These are phyloP conservation scores for Calliscelio sp. DNA, from an alignment of 2,888 invertebrate genomes.

Conservation along the genomic window DNA sequence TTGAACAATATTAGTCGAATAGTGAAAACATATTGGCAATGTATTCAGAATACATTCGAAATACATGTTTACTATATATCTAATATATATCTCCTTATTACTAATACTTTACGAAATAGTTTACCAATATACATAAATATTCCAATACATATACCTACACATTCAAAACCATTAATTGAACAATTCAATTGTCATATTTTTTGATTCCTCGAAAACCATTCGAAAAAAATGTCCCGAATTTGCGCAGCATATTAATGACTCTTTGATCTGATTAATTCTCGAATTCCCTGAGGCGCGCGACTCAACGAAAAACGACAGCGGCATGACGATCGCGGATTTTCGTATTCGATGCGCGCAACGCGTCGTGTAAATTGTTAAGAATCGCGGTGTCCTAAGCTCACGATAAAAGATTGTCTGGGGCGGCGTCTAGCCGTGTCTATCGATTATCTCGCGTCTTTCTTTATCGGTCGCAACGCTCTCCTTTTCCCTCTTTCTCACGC, in stretches of 20 bases:
- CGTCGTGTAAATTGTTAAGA: constrained; percentile 81
- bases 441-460: constrained; percentile 85
- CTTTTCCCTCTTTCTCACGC: constrained; percentile 66
- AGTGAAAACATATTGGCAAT: no score
- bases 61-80: no score
- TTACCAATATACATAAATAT: no score
- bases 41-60: no score
- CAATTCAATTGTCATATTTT: no score
- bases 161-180: no score
- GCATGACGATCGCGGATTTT: constrained; percentile 64
- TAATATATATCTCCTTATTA: no score
- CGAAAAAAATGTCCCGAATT: no score
- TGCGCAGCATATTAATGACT: constrained; percentile 25
- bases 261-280: constrained; percentile 19
- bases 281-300: constrained; percentile 30
- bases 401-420: constrained; percentile 86
- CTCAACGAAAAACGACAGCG: constrained; percentile 37
- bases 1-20: no score
- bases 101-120: no score
- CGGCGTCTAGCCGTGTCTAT: constrained; percentile 86
- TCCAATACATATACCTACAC: no score
- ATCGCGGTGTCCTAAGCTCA: constrained; percentile 82
- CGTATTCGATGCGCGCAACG: constrained; percentile 74
- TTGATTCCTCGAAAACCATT: no score
- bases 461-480: constrained; percentile 77